Conservation (phyloP, 2,797 vertebrate species). For the Cyclura pinguis region DNA sequence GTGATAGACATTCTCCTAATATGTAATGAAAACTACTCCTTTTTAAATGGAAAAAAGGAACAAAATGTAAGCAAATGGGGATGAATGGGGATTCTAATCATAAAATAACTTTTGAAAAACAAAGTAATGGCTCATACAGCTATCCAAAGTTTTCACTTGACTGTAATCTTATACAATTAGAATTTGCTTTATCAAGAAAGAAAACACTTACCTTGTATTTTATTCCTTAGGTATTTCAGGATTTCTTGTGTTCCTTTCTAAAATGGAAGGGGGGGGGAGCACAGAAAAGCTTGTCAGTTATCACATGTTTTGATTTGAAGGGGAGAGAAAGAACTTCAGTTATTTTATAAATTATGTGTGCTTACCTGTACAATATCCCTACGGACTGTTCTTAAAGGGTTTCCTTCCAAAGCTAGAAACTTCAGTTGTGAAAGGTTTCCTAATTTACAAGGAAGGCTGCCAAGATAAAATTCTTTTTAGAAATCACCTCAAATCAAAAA, state of each 20-base stretch:
- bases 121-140: not conserved
- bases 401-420: slow-evolving; percentile 91
- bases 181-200: slow-evolving; percentile 82
- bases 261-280: slow-evolving; percentile 45
- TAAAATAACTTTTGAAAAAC: not conserved
- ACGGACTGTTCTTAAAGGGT: slow-evolving; percentile 92
- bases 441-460: slow-evolving; percentile 89
- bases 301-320: not conserved
- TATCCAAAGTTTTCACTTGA: not conserved
- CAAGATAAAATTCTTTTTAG: slow-evolving; percentile 58
- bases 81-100: not conserved
- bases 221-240: slow-evolving; percentile 91
- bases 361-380: slow-evolving; percentile 92
- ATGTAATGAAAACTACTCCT: not conserved
- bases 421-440: slow-evolving; percentile 90
- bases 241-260: slow-evolving; percentile 96
- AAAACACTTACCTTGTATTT: slow-evolving; percentile 88
- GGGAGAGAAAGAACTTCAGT: not conserved
- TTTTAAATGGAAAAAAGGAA: not conserved
- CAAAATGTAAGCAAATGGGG: not conserved
- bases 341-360: not conserved
- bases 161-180: slow-evolving; percentile 88
- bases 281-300: not conserved
- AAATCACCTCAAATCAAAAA: slow-evolving; percentile 31
- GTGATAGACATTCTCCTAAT: not conserved